phyloP scores from a whole-genome alignment of 2,797 vertebrate species.

The Argya squamiceps region DNA sequence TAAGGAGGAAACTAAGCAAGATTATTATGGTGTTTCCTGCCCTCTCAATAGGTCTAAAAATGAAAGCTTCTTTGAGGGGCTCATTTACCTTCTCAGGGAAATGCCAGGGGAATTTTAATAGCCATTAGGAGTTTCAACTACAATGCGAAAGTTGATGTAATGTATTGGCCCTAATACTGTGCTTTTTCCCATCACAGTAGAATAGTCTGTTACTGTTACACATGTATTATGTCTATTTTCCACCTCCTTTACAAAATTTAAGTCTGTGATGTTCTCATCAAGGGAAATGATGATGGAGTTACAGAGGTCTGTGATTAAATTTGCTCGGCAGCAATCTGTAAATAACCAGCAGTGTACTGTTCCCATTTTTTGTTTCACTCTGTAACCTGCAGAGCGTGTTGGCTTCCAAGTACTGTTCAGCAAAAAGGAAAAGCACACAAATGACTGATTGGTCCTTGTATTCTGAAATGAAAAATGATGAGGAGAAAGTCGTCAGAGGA shows the following conservation, averaged over 20 bases:
- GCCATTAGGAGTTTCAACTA: constrained; percentile 38
- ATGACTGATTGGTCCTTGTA: constrained; percentile 1
- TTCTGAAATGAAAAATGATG: constrained; percentile 38
- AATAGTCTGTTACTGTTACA: constrained; percentile 73
- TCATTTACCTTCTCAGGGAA: constrained; percentile 32
- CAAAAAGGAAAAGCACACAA: constrained; percentile 13
- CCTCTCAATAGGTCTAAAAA: constrained; percentile 9
- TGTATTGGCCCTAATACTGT: constrained; percentile 60
- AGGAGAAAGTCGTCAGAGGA: constrained; percentile 35
- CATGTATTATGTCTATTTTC: constrained; percentile 59
- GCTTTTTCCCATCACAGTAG: constrained; percentile 62
- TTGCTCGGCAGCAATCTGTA: constrained; percentile 69
- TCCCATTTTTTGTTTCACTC: constrained; percentile 68
- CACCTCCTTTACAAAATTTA: constrained; percentile 71
- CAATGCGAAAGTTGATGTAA: constrained; percentile 63
- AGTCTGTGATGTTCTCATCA: constrained; percentile 73
- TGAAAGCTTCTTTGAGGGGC: constrained; percentile 6
- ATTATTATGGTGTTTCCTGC: not conserved
- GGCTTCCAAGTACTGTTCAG: constrained; percentile 54
- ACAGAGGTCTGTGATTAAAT: constrained; percentile 74
- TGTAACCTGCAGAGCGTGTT: constrained; percentile 38
- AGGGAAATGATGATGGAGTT: constrained; percentile 74
- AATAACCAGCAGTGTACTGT: constrained; percentile 68
- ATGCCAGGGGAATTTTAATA: constrained; percentile 63
- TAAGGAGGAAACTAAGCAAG: not conserved